These are phyloP conservation scores for Drosophila ironensis DNA, from an alignment of 1,140 invertebrate species.

Conservation along the genomic window DNA sequence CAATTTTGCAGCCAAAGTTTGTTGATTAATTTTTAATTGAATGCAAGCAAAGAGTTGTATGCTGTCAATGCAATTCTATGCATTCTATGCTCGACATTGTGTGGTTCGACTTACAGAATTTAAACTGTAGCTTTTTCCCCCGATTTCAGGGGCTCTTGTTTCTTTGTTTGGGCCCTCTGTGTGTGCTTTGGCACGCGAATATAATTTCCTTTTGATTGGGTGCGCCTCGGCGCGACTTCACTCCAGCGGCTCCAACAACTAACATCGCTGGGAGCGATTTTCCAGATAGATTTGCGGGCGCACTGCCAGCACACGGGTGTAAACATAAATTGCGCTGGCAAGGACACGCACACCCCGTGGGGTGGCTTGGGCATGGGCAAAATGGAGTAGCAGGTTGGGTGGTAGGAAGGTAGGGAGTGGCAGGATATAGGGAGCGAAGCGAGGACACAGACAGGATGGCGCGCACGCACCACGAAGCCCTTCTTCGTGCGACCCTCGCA, in stretches of 20 bases:
- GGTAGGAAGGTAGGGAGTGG: slow-evolving; percentile 4
- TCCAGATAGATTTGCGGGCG: slow-evolving; percentile 55
- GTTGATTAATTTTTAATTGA: background rate
- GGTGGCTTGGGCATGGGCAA: slow-evolving; percentile 9
- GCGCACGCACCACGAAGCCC: slow-evolving; percentile 42
- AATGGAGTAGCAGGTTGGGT: background rate
- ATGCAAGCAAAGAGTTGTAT: no score
- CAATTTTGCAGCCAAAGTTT: no score
- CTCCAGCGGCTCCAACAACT: no score
- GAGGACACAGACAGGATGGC: slow-evolving; percentile 52
- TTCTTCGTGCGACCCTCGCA: slow-evolving; percentile 25
- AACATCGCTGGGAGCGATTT: slow-evolving; percentile 50
- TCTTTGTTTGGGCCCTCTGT: background rate
- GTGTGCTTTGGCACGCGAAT: slow-evolving; percentile 58
- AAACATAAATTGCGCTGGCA: slow-evolving; percentile 72
- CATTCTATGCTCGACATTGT: no score
- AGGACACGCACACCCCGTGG: slow-evolving; percentile 28
- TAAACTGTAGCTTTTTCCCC: slow-evolving; percentile 18
- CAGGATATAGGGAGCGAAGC: slow-evolving; percentile 12
- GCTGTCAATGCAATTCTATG: no score
- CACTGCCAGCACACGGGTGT: slow-evolving; percentile 57
- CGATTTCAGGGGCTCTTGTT: slow-evolving; percentile 1
- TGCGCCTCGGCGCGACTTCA: slow-evolving; percentile 44
- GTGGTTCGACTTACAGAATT: background rate
- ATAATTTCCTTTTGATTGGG: slow-evolving; percentile 76